These are phyloP conservation scores for Tenebrio molitor DNA, from an alignment of 1,140 invertebrate genomes.

Conservation along the genomic window DNA sequence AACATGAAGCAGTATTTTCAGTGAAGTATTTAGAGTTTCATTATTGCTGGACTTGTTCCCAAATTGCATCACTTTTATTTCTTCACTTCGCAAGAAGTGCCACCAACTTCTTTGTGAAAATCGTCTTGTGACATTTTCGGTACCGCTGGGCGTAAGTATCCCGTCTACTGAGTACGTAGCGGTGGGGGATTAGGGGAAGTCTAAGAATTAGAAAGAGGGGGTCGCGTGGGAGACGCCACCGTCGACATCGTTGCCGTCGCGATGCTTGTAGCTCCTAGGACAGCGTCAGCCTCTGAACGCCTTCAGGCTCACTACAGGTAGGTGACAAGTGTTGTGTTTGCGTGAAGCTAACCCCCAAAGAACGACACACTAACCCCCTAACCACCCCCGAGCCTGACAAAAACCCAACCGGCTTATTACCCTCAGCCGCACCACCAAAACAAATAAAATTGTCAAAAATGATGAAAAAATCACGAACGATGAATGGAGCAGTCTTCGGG, in stretches of 20 bases:
- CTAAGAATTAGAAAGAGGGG: constrained; percentile 40
- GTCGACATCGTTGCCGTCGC: constrained; percentile 59
- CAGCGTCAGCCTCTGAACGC: constrained; percentile 64
- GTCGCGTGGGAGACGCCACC: constrained; percentile 46
- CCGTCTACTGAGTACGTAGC: constrained; percentile 41
- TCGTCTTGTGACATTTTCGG: constrained; percentile 60
- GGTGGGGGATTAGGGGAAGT: constrained; percentile 53
- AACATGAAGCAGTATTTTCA: no score
- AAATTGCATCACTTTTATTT: neutral
- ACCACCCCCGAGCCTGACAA: neutral
- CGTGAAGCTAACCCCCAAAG: neutral
- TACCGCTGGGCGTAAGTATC: constrained; percentile 45
- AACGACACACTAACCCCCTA: neutral
- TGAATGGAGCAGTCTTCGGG: no score
- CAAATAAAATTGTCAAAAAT: neutral
- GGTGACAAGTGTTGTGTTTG: constrained; percentile 47
- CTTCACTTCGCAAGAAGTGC: neutral
- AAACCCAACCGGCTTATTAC: neutral
- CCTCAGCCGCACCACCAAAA: no score
- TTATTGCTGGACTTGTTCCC: no score
- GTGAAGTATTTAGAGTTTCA: no score
- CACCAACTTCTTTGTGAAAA: no score
- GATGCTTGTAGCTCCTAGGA: constrained; percentile 66
- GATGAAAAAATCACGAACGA: no score
- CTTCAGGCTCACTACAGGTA: constrained; percentile 64